Conservation (phyloP, 2,888 invertebrate species). For the Macroteleia sp. region DNA sequence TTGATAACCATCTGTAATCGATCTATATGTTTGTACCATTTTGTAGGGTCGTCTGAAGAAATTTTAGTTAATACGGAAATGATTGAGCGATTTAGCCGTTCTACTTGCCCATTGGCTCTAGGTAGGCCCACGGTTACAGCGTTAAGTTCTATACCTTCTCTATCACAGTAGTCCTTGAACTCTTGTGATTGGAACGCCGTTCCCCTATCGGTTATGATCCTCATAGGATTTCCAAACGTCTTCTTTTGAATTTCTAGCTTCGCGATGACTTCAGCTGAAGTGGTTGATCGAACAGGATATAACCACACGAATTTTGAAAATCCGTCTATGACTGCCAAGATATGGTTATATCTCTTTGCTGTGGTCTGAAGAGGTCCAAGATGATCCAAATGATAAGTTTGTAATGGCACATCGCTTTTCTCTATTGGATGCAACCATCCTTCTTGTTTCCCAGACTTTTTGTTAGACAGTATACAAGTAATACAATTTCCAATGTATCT, state of each 20-base stretch:
- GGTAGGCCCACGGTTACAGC: conserved; percentile 22
- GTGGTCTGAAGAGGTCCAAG: conserved; percentile 22
- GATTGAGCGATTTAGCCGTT: conserved; percentile 31
- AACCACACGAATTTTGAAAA: conserved; percentile 43
- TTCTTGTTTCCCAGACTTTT: too few relatives aligned
- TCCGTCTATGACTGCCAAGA: conserved; percentile 17
- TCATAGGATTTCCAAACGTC: conserved; percentile 24
- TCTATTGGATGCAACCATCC: too few relatives aligned
- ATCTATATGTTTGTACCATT: conserved; percentile 31
- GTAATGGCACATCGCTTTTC: too few relatives aligned
- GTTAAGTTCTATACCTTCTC: conserved; percentile 3
- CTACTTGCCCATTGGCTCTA: conserved; percentile 37
- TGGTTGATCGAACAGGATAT: conserved; percentile 28
- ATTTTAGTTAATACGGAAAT: conserved; percentile 26
- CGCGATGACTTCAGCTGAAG: conserved; percentile 19
- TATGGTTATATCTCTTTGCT: conserved; percentile 27
- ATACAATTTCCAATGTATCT: too few relatives aligned
- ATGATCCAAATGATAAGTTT: conserved; percentile 35
- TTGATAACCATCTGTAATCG: conserved; percentile 22
- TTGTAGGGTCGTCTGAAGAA: conserved; percentile 11
- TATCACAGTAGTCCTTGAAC: conserved; percentile 25
- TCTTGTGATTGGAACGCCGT: conserved; percentile 28
- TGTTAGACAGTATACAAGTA: too few relatives aligned
- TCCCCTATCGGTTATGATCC: conserved; percentile 21
- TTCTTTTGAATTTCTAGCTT: conserved; percentile 20